Conservation (phyloP, 2,113 vertebrate species). For the Cochlearius cochlearius region DNA sequence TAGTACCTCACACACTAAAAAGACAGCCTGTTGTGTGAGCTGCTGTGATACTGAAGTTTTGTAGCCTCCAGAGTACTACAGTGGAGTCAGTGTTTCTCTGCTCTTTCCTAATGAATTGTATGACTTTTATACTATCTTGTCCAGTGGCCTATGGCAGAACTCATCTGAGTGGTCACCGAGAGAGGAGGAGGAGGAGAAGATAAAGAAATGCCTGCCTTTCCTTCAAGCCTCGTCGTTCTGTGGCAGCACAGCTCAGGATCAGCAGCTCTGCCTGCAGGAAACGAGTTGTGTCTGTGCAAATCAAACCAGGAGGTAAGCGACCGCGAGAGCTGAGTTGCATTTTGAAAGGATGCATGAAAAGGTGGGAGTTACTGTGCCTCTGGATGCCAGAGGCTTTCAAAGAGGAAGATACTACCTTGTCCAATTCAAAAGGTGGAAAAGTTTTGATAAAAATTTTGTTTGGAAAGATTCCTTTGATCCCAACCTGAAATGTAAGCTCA, state of each 20-base stretch:
- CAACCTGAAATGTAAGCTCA: background rate
- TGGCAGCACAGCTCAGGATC: background rate
- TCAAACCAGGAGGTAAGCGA: background rate
- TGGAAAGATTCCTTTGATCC: background rate
- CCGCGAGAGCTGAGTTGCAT: accelerated
- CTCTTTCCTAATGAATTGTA: background rate
- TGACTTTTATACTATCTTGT: background rate
- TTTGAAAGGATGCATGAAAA: background rate
- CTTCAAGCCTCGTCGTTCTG: background rate
- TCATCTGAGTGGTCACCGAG: background rate
- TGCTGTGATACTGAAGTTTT: background rate
- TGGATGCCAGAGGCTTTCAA: background rate
- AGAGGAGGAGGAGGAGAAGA: background rate
- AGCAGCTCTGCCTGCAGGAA: background rate
- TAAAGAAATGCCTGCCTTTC: background rate
- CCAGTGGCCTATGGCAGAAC: background rate
- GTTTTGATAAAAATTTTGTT: background rate
- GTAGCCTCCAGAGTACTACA: background rate
- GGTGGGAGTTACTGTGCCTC: background rate
- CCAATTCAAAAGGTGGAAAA: background rate
- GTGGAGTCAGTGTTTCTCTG: background rate
- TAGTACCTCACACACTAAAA: background rate
- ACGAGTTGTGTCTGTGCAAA: background rate
- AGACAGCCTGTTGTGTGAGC: background rate
- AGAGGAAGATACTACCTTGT: background rate